Evolutionary conservation across 2,888 invertebrate genomes (phyloP), one percentile per base, ranked within the genome.

Genomic region (Zygothrica quintamaculata): DNA sequence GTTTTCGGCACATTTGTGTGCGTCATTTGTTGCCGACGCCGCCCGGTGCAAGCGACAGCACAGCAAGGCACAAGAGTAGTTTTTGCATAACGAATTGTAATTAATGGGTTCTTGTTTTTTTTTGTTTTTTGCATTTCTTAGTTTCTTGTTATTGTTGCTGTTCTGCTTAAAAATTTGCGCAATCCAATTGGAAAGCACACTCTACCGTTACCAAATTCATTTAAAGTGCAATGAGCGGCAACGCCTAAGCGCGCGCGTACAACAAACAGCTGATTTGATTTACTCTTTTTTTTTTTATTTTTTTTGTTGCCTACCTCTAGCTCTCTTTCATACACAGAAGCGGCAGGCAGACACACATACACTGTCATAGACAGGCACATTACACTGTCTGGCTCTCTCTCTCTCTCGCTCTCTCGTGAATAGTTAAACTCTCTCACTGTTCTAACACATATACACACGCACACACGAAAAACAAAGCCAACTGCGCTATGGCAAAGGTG

Each of bases 401-500:
- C 36, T 69, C 25, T 25, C 26, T 15, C 36, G 36, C 39, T 13
- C 39, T 42, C 66, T 58, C 50, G 6, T 16, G 18, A 22, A 39
- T 18, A 46, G 31, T 18, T n/a, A n/a, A n/a, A 40, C 6, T 12
- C 58, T 72, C 68, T 61, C n/a, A n/a, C 48, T 39, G 67, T 70
- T 78, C 79, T 79, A 74, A 62, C 75, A 56, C 55, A 68, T 44
- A 31, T 50, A 42, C 52, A 42, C 47, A 22, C 42, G 36, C 53
- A 50, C 60, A 33, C 60, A 61, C 44, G 34, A 8, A 69, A 66
- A 69, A 68, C 82, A 78, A 82, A 85, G 84, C 84, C 56, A 40
- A 43, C 77, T 86, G 87, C 87, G 87, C 80, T 79, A 60, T 40
- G 67, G 74, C 74, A 76, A 76, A 86, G 87, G 87, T 81, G 80